These are phyloP conservation scores for Suillia variegata DNA, from an alignment of 2,888 invertebrate genomes.

Conservation along the genomic window DNA sequence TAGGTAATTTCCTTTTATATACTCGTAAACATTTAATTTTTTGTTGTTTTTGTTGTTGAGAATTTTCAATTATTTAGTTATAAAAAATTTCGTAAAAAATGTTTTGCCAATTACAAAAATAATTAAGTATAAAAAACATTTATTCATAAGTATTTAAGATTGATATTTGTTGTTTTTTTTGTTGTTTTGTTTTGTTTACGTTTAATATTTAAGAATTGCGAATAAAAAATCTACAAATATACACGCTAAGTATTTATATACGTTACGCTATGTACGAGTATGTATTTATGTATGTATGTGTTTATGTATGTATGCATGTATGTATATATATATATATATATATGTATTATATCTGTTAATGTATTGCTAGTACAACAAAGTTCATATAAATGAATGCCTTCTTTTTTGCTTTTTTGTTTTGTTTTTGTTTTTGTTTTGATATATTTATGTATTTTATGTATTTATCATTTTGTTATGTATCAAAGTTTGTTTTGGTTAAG, in stretches of 20 bases:
- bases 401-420: constrained; percentile 1
- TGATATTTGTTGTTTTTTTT: constrained; percentile 15
- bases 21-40: constrained; percentile 9
- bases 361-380: neutral
- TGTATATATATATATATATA: neutral
- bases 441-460: too few relatives aligned
- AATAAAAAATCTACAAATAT: constrained; percentile 45
- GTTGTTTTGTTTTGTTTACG: neutral
- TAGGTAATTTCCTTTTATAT: too few relatives aligned
- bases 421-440: constrained; percentile 1
- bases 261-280: neutral
- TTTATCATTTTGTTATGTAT: neutral
- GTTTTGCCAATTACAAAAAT: constrained; percentile 30
- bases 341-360: neutral
- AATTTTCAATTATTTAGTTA: constrained; percentile 5
- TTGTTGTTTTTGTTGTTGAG: neutral
- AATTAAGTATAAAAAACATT: constrained; percentile 13
- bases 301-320: neutral
- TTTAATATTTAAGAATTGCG: constrained; percentile 31
- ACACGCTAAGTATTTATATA: constrained; percentile 11
- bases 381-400: neutral
- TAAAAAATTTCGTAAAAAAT: constrained; percentile 7
- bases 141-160: constrained; percentile 35
- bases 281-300: neutral
- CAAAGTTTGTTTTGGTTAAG: neutral